These are phyloP conservation scores for Amphibalanus amphitrite DNA, from an alignment of 1,140 invertebrate genomes.

Conservation along the genomic window DNA sequence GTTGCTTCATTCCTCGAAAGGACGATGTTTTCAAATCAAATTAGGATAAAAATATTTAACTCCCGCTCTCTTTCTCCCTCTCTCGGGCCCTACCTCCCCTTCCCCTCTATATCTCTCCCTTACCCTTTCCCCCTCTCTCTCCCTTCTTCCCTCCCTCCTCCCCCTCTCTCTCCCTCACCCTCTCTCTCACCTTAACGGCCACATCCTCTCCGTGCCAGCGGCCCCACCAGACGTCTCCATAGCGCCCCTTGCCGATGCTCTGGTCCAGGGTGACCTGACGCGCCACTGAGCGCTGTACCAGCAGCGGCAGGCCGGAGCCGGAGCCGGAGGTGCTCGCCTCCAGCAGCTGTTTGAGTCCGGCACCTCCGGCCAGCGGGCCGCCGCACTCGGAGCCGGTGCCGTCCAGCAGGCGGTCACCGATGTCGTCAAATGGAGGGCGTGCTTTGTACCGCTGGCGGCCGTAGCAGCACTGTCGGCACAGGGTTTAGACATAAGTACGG, in stretches of 20 bases:
- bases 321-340: conserved; percentile 11
- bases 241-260: conserved; percentile 84
- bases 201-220: conserved; percentile 84
- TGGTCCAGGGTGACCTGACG: conserved; percentile 80
- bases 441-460: conserved; percentile 1
- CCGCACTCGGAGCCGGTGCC: conserved; percentile 3
- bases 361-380: conserved; percentile 18
- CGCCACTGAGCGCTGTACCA: conserved; percentile 87
- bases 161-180: too few relatives aligned
- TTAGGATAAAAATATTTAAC: too few relatives aligned
- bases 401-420: conserved; percentile 6
- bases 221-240: conserved; percentile 84
- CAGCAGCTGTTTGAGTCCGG: conserved; percentile 10
- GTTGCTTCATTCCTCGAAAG: too few relatives aligned
- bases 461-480: too few relatives aligned
- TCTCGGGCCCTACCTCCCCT: too few relatives aligned
- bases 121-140: too few relatives aligned
- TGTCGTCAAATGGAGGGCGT: conserved; percentile 9
- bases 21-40: too few relatives aligned
- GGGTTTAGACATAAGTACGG: too few relatives aligned
- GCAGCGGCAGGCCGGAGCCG: conserved; percentile 55
- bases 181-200: conserved; percentile 69
- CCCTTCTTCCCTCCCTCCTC: too few relatives aligned
- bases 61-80: too few relatives aligned
- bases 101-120: too few relatives aligned